Conservation (phyloP, 2,797 vertebrate genomes). For the Dipus sagitta region DNA sequence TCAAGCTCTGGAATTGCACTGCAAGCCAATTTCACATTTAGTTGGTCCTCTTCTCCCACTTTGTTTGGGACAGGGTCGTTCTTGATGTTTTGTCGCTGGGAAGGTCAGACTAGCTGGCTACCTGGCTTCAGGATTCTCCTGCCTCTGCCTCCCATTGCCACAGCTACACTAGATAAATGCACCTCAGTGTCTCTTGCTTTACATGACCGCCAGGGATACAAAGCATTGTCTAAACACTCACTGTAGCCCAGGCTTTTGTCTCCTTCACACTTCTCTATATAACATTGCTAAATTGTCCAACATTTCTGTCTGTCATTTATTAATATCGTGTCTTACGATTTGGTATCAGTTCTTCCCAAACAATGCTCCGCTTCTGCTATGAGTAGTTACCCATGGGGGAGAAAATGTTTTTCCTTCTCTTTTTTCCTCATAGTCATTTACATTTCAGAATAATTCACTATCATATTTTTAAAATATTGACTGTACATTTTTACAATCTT, state of each 20-base stretch:
- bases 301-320: background rate
- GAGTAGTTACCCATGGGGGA: background rate
- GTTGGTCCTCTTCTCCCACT: background rate
- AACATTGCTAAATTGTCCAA: background rate
- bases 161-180: no score
- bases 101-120: no score
- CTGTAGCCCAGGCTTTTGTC: background rate
- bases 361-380: background rate
- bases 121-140: no score
- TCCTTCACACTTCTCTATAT: background rate
- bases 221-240: background rate
- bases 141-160: no score
- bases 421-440: background rate
- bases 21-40: background rate
- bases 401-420: background rate
- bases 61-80: background rate
- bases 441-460: constrained; percentile 18
- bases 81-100: no score
- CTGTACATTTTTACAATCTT: constrained; percentile 34
- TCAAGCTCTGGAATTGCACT: background rate
- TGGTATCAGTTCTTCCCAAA: background rate
- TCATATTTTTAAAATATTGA: constrained; percentile 23
- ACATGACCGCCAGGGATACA: background rate
- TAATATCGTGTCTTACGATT: background rate
- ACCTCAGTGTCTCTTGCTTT: no score